Percentiles rank a stretch among this genome's conserved stretches.
These are phyloP conservation scores for Eurystomus gularis DNA, from an alignment of 2,113 vertebrate species.

Conservation along the genomic window DNA sequence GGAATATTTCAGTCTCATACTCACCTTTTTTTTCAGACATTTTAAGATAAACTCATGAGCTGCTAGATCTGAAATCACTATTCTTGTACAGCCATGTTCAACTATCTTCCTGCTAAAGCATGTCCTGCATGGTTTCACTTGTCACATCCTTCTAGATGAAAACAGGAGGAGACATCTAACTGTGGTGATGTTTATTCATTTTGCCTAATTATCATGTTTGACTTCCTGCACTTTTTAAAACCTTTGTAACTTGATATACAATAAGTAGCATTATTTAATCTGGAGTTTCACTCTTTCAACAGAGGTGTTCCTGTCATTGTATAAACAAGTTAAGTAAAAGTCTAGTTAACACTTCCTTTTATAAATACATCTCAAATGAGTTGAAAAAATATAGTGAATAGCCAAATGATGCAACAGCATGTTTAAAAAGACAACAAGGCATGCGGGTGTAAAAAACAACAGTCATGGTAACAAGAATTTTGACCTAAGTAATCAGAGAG, in stretches of 20 bases:
- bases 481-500: background rate
- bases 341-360: background rate
- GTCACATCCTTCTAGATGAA: background rate
- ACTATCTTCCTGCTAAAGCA: background rate
- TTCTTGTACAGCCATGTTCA: background rate
- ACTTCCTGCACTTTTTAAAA: background rate
- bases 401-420: background rate
- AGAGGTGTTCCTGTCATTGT: background rate
- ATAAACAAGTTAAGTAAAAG: background rate
- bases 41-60: background rate
- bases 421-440: background rate
- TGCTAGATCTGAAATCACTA: background rate
- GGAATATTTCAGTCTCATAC: background rate
- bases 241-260: background rate
- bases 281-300: background rate
- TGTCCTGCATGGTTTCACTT: background rate
- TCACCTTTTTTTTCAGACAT: background rate
- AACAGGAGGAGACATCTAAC: background rate
- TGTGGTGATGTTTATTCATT: background rate
- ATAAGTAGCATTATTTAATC: background rate
- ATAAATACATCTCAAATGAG: background rate
- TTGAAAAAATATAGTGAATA: background rate
- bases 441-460: background rate
- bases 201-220: background rate
- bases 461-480: background rate